Percentiles rank a stretch among this genome's conserved stretches.
phyloP scores from a whole-genome alignment of 2,797 vertebrate genomes.

The Dromococcyx pavoninus region DNA sequence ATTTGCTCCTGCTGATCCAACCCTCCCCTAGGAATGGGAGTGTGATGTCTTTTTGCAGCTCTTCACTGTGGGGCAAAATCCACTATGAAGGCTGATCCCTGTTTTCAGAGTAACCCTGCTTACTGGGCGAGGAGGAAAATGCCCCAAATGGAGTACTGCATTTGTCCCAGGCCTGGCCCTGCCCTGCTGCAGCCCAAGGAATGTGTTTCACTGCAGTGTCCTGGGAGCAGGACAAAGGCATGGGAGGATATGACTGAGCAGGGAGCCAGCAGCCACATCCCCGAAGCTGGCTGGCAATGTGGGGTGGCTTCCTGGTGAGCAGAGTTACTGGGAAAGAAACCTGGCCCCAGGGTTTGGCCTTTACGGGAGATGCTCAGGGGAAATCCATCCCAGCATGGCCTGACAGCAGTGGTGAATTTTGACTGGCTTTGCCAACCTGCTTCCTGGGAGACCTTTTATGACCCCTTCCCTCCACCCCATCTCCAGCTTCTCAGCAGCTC shows the following conservation, averaged over 20 bases:
- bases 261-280: background rate
- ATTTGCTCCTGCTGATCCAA: background rate
- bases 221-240: fast-evolving
- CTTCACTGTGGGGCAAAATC: fast-evolving
- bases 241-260: background rate
- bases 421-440: background rate
- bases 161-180: background rate
- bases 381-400: background rate
- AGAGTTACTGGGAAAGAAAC: background rate
- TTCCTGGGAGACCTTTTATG: background rate
- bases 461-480: background rate
- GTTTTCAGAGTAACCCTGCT: background rate
- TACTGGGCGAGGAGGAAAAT: background rate
- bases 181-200: background rate
- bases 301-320: background rate
- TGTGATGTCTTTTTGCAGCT: background rate
- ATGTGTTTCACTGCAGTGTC: background rate
- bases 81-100: fast-evolving
- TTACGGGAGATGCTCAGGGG: background rate
- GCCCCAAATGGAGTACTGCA: background rate
- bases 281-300: fast-evolving
- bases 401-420: background rate
- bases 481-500: background rate
- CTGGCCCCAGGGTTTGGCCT: background rate
- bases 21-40: fast-evolving